These are phyloP conservation scores for Nasua narica DNA, from an alignment of 2,797 vertebrate species.

Conservation along the genomic window DNA sequence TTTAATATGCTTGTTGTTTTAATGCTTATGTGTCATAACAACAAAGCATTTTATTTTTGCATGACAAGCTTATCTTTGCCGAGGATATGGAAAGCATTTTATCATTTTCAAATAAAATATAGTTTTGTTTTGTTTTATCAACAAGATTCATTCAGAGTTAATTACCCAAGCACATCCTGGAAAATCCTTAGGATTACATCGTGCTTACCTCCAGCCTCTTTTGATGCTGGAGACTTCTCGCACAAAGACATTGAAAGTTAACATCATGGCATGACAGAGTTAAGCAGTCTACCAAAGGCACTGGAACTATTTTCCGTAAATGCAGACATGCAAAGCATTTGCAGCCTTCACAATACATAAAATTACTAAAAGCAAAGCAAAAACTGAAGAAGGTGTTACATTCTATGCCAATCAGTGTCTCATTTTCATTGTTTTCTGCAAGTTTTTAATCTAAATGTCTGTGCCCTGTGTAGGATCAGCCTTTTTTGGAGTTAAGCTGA, in stretches of 20 bases:
- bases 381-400: not conserved
- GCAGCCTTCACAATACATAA: not conserved
- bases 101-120: constrained; percentile 8
- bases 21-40: not conserved
- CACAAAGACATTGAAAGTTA: not conserved
- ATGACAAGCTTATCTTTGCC: not conserved
- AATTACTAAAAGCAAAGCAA: not conserved
- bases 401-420: rapidly evolving
- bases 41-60: not conserved
- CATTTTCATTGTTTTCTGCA: not conserved
- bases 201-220: not conserved
- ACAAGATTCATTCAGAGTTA: not conserved
- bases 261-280: not conserved
- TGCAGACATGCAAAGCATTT: not conserved
- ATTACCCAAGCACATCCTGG: not conserved
- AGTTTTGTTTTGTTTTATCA: not conserved
- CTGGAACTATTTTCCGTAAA: not conserved
- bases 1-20: not conserved
- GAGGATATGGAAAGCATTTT: not conserved
- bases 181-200: not conserved
- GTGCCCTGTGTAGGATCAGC: not conserved
- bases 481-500: not conserved
- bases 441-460: not conserved
- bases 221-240: not conserved
- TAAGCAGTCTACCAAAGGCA: not conserved